Conservation (phyloP, 2,797 vertebrate species). For the Pelochelys cantorii region DNA sequence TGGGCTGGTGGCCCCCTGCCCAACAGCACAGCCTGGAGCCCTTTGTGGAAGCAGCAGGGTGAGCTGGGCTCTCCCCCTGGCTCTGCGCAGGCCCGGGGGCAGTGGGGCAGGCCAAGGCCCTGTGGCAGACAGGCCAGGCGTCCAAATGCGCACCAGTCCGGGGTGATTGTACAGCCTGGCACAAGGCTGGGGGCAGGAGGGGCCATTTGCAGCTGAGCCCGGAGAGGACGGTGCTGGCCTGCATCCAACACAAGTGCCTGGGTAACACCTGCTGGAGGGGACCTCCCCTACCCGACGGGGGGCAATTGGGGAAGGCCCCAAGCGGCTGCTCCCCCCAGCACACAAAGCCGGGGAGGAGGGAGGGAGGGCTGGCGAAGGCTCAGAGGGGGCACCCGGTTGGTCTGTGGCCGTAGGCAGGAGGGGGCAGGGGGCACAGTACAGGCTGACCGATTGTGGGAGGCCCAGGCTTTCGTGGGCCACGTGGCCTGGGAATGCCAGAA, state of each 20-base stretch:
- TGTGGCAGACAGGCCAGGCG: too few species aligned
- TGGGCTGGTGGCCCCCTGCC: neutral
- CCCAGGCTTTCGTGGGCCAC: too few species aligned
- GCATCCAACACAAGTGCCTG: neutral
- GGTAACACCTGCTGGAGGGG: neutral
- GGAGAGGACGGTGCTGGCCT: too few species aligned
- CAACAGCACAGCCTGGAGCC: neutral
- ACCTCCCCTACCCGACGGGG: neutral
- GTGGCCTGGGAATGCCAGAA: too few species aligned
- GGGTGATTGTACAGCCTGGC: rapidly evolving
- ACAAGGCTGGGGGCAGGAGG: rapidly evolving
- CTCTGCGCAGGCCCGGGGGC: rapidly evolving
- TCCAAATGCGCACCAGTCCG: too few species aligned
- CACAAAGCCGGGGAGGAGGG: neutral
- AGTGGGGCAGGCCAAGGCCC: too few species aligned
- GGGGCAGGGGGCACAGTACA: too few species aligned
- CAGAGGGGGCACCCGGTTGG: too few species aligned
- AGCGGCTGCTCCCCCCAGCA: neutral
- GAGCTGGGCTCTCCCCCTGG: too few species aligned
- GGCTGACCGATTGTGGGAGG: too few species aligned
- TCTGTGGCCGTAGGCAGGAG: too few species aligned
- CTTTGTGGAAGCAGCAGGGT: neutral
- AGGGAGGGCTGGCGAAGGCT: neutral
- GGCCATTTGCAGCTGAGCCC: neutral
- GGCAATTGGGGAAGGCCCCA: neutral